phyloP scores from a whole-genome alignment of 2,797 vertebrate genomes.

The Tarsius wallacei region DNA sequence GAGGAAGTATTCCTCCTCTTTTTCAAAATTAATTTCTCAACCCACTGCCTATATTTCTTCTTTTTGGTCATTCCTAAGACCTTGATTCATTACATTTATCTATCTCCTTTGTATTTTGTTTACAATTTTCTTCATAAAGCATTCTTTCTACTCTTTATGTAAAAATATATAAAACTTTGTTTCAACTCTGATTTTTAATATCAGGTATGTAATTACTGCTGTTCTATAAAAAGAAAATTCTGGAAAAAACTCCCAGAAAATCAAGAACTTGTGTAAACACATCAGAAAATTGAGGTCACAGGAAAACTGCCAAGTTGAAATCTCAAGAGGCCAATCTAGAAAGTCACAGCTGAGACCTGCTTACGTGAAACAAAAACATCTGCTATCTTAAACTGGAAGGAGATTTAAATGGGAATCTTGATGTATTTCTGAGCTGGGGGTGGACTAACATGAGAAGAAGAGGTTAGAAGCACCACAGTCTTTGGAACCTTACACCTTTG shows the following conservation, averaged over 20 bases:
- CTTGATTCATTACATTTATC: too few relatives aligned
- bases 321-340: fast-evolving
- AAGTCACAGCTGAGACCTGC: too few relatives aligned
- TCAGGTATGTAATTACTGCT: background rate
- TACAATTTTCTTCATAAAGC: background rate
- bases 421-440: fast-evolving
- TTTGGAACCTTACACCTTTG: fast-evolving
- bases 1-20: background rate
- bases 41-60: fast-evolving
- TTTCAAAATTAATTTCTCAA: background rate
- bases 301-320: background rate
- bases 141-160: background rate
- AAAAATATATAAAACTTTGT: background rate
- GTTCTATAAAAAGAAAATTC: background rate
- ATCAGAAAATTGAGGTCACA: background rate
- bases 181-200: background rate
- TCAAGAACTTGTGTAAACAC: background rate
- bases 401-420: fast-evolving
- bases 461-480: fast-evolving
- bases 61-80: background rate
- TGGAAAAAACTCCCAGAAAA: background rate
- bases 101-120: background rate
- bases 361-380: background rate
- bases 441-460: fast-evolving
- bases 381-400: fast-evolving